Base-by-base conservation (phyloP, 2,888 invertebrate species). In the Nudaria mundana region DNA sequence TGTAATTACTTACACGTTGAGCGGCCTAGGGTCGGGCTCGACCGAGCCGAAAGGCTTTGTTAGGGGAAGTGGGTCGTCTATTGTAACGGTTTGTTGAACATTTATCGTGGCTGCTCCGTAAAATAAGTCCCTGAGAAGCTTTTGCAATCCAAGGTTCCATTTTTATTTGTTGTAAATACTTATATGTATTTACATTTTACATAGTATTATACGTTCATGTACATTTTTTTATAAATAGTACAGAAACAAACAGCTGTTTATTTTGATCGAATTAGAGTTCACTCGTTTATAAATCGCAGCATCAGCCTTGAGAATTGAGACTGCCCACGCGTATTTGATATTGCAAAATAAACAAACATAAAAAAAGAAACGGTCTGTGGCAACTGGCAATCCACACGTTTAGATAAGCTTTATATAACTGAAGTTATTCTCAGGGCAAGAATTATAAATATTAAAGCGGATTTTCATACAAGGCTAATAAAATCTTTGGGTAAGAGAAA, bases 1-100 rank as follows among this genome's bases (percentile, higher is more conserved):
- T 66, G 74, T 76, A 80, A 81, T 81, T 79, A 81, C 76, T 78
- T 72, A 74, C 73, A 76, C 71, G 68, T 67, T 64, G 65, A 49
- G 48, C 56, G 60, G 54, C 46, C 53, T 56, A 57, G 64, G 72
- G 71, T 60, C 63, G 57, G 58, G 66, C 54, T 66, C 73, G 71
- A 48, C 52, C 58, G 71, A 66, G 68, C 71, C 76, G 73, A 81
- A 79, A 74, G 66, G 72, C 76, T 80, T 76, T 80, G 76, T 78
- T 67, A 50, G 66, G 71, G 71, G 59, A 71, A 76, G 71, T 64
- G 62, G n/a, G n/a, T n/a, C n/a, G 58, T 58, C 62, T 63, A 49
- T 56, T 62, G 69, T 71, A 65, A 78, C 76, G 75, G 73, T 63
- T 76, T 69, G 78, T 68, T 78, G 65, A 68, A 63, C 74, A 74